Conservation (phyloP, 2,888 invertebrate genomes). For the Empis stercorea region DNA sequence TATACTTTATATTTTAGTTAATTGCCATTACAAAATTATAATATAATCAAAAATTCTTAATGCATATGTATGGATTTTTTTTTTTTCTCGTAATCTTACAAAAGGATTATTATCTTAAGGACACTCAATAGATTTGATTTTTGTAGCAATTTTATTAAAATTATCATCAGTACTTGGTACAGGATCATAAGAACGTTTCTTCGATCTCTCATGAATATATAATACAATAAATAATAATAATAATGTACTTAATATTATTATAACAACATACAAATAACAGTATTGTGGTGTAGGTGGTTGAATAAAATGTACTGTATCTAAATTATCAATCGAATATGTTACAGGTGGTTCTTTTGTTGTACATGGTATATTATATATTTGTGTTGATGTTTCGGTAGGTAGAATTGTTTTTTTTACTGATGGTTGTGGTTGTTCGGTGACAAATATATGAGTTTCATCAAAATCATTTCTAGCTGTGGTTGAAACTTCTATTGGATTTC, state of each 20-base stretch:
- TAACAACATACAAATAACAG: slow-evolving; percentile 15
- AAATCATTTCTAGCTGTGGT: neutral
- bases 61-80: too few species aligned
- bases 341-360: neutral
- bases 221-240: slow-evolving; percentile 16
- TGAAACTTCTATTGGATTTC: neutral
- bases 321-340: neutral
- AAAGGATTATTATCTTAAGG: neutral
- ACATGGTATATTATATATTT: neutral
- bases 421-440: neutral
- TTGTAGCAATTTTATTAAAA: slow-evolving; percentile 18
- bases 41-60: too few species aligned
- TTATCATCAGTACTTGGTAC: slow-evolving; percentile 32
- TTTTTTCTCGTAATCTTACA: too few species aligned
- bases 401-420: neutral
- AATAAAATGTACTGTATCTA: neutral
- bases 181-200: slow-evolving; percentile 32
- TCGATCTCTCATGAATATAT: slow-evolving; percentile 18
- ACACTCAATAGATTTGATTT: neutral
- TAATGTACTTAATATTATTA: slow-evolving; percentile 16
- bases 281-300: neutral
- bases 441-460: neutral
- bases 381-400: neutral
- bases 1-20: too few species aligned
- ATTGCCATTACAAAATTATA: too few species aligned